Evolutionary conservation across 2,797 vertebrate genomes (phyloP), one percentile per base, ranked within the genome.

Genomic region (Hapalemur alaotrensis): DNA sequence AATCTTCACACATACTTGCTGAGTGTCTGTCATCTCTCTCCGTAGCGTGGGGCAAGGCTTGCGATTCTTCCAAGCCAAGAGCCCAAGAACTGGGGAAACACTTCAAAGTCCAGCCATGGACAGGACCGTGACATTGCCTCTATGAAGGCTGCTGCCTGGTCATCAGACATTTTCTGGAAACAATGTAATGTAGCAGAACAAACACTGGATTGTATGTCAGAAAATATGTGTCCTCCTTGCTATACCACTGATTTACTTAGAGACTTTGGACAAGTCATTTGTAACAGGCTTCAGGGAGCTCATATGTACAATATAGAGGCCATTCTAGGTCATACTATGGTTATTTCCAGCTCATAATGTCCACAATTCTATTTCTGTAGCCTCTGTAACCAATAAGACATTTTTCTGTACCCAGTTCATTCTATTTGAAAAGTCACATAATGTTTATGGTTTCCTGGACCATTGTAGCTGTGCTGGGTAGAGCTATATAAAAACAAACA

Each of bases 401-500:
- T 18, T 91, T 89, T 92, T 90, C 52, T 76, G 30, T 76, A 30
- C 7, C 17, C 38, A 69, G 48, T 95, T 81, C 95, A 57, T 89
- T 96, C 57, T 85, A 48, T 57, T 76, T 50, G 43, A 83, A 95
- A 83, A 61, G 30, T 13, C 46, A 59, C 7, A 38, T 92, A 76
- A 79, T 41, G 20, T 32, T 84, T 80, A 50, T 83, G n/a, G 12
- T 91, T 84, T 91, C 52, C n/a, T 65, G 70, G 65, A 78, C 57
- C 15, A 41, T 20, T 92, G 22, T 88, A 61, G n/a, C 54, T 79
- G 6, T 61, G 4, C 22, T 83, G 43, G 52, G 38, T 84, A 96
- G 78, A 92, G 9, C 13, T 61, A 48, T 50, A 83, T 48, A 61
- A 52, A 96, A 96, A 81, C 52, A 94, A 89, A 70, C 13, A 86